Conservation (phyloP, 2,888 invertebrate genomes). For the Campaea margaritaria region DNA sequence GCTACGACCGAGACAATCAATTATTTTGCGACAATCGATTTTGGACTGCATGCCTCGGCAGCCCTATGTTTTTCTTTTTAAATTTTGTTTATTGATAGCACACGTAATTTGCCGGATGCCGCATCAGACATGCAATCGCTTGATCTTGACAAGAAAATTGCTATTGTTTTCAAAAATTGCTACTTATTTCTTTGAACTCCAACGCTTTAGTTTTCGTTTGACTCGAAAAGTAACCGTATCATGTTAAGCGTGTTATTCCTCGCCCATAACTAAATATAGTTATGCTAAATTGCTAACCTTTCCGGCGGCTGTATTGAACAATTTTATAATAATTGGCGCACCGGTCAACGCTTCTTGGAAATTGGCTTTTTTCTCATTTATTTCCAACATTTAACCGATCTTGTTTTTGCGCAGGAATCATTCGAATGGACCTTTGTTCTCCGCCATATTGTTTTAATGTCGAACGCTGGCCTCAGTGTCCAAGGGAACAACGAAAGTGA, state of each 20-base stretch:
- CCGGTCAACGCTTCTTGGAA: slow-evolving; percentile 81
- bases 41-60: slow-evolving; percentile 28
- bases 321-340: slow-evolving; percentile 82
- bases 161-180: slow-evolving; percentile 33
- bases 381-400: slow-evolving; percentile 75
- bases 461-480: slow-evolving; percentile 51
- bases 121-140: slow-evolving; percentile 24
- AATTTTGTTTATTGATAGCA: slow-evolving; percentile 22
- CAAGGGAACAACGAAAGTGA: slow-evolving; percentile 64
- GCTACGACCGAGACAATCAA: slow-evolving; percentile 53
- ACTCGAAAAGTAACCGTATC: slow-evolving; percentile 43
- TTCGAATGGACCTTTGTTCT: slow-evolving; percentile 75
- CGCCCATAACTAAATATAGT: slow-evolving; percentile 55
- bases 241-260: slow-evolving; percentile 40
- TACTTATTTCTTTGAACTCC: slow-evolving; percentile 23
- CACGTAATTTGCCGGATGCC: slow-evolving; percentile 21
- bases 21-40: slow-evolving; percentile 63
- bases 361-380: slow-evolving; percentile 72
- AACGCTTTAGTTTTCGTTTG: slow-evolving; percentile 36
- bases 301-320: slow-evolving; percentile 74
- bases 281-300: slow-evolving; percentile 72
- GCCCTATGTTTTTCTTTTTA: slow-evolving; percentile 39
- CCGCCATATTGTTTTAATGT: slow-evolving; percentile 76
- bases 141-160: slow-evolving; percentile 42
- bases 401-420: slow-evolving; percentile 75